Percentiles rank a stretch among this genome's conserved stretches.
These are phyloP conservation scores for Schizopygopsis malacanthus DNA, from an alignment of 2,797 vertebrate species.

Conservation along the genomic window DNA sequence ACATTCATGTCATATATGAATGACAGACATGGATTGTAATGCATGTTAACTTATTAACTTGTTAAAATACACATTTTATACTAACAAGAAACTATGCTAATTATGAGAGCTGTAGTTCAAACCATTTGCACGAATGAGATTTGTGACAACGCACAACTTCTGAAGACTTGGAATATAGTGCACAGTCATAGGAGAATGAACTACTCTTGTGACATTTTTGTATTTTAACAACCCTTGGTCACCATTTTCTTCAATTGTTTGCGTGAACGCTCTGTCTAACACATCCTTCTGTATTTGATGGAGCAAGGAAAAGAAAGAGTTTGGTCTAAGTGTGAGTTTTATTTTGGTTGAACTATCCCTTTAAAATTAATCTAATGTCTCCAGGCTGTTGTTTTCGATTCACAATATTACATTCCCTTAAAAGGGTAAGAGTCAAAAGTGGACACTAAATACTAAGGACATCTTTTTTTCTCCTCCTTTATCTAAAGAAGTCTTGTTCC, in stretches of 20 bases:
- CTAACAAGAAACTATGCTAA: neutral
- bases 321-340: neutral
- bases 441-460: conserved; percentile 57
- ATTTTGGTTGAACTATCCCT: neutral
- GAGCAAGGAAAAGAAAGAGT: neutral
- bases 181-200: neutral
- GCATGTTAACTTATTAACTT: neutral
- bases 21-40: neutral
- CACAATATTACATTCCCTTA: conserved; percentile 46
- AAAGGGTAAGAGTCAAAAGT: conserved; percentile 68
- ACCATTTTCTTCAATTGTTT: neutral
- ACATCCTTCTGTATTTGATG: neutral
- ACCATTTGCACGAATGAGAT: neutral
- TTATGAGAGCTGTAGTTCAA: neutral
- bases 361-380: neutral
- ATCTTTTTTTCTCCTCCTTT: conserved; percentile 70
- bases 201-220: neutral
- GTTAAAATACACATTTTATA: neutral
- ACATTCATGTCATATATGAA: neutral
- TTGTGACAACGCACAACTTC: neutral
- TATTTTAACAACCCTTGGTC: neutral
- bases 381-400: conserved; percentile 46
- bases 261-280: neutral
- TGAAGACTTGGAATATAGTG: conserved; percentile 1
- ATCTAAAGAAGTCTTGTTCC: conserved; percentile 59